Evolutionary conservation across 2,113 vertebrate genomes (phyloP).

Genomic region (Vombatus ursinus): DNA sequence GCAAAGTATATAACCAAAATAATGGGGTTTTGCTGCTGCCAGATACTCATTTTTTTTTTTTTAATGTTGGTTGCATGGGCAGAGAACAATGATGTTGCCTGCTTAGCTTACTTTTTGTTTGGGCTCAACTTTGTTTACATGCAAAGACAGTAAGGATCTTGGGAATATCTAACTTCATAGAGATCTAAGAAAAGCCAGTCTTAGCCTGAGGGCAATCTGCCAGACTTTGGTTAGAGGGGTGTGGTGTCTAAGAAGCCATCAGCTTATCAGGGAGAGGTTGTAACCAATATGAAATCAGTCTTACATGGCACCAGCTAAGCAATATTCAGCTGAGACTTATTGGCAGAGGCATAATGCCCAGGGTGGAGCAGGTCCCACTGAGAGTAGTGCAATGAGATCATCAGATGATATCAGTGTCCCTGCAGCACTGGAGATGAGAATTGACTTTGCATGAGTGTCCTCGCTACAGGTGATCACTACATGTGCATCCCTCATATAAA

Average conservation of each 20-base stretch:
- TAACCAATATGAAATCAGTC: not conserved
- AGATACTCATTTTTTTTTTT: too few relatives aligned
- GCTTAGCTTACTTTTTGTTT: not conserved
- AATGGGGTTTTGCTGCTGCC: not conserved
- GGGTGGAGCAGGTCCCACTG: not conserved
- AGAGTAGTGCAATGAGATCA: not conserved
- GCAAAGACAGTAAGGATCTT: not conserved
- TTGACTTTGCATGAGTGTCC: not conserved
- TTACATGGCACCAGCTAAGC: not conserved
- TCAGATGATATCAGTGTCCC: not conserved
- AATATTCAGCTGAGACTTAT: not conserved
- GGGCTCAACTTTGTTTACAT: not conserved
- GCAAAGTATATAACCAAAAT: not conserved
- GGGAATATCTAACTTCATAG: not conserved
- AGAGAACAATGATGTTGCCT: not conserved
- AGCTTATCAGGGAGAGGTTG: not conserved
- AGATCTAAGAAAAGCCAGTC: not conserved
- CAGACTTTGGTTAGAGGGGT: not conserved
- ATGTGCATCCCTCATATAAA: not conserved
- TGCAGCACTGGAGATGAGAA: not conserved
- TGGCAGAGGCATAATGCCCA: not conserved
- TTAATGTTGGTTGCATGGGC: too few relatives aligned
- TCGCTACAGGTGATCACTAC: not conserved
- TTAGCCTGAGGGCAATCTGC: not conserved
- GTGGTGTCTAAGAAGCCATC: not conserved